These are phyloP conservation scores for Rynchops niger DNA, from an alignment of 2,113 vertebrate species.

Conservation along the genomic window DNA sequence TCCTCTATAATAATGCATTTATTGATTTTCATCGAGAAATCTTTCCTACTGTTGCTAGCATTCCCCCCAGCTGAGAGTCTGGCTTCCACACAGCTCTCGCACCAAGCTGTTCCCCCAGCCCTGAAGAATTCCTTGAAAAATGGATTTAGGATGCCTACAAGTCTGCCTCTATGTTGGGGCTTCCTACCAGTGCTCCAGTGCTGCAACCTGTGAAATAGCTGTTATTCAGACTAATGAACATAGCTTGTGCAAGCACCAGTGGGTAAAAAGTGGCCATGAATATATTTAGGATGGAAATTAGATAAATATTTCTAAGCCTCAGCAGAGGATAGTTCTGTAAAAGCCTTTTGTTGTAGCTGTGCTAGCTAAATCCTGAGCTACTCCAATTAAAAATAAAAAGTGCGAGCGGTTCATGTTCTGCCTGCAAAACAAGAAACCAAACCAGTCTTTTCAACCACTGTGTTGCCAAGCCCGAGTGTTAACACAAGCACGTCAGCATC, in stretches of 20 bases:
- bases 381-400: not conserved
- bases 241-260: not conserved
- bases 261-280: slow-evolving; percentile 17
- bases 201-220: slow-evolving; percentile 50
- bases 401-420: not conserved
- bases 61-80: slow-evolving; percentile 34
- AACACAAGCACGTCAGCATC: not conserved
- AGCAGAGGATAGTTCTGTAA: not conserved
- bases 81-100: not conserved
- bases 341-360: not conserved
- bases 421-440: not conserved
- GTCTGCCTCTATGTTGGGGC: not conserved
- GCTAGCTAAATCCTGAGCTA: not conserved
- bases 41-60: slow-evolving; percentile 27
- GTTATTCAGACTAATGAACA: slow-evolving; percentile 48
- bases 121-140: slow-evolving; percentile 63
- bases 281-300: slow-evolving; percentile 36
- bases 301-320: not conserved
- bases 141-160: slow-evolving; percentile 48
- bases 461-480: not conserved
- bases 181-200: not conserved
- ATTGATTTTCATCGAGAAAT: slow-evolving; percentile 43
- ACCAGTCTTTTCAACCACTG: not conserved
- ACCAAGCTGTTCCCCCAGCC: slow-evolving; percentile 7
- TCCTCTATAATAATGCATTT: slow-evolving; percentile 32